phyloP scores from a whole-genome alignment of 2,888 invertebrate genomes.

The Drosophila colorata region DNA sequence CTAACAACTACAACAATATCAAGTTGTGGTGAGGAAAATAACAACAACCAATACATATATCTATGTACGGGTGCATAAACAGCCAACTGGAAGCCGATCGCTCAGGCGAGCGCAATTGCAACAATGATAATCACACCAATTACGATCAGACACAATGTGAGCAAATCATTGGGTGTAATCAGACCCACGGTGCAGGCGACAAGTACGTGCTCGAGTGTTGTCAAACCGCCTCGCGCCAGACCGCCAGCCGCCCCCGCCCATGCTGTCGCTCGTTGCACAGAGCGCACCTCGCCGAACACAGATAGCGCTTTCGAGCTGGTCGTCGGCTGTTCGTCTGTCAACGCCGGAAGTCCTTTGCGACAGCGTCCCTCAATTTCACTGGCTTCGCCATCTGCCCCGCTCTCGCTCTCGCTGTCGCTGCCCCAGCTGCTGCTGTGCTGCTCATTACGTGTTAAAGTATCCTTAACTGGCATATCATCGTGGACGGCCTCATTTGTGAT shows the following conservation, averaged over 20 bases:
- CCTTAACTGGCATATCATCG: conserved; percentile 43
- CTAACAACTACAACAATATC: conserved; percentile 33
- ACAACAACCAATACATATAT: conserved; percentile 14
- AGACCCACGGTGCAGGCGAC: conserved; percentile 92
- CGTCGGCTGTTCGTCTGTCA: conserved; percentile 61
- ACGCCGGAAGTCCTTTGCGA: conserved; percentile 59
- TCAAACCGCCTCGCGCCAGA: conserved; percentile 73
- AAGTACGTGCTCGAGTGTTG: conserved; percentile 87
- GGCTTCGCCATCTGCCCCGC: conserved; percentile 1
- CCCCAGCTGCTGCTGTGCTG: conserved; percentile 7
- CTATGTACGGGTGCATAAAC: neutral
- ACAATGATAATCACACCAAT: conserved; percentile 91
- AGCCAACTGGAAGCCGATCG: conserved; percentile 14
- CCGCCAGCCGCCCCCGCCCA: conserved; percentile 8
- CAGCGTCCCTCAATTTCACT: conserved; percentile 37
- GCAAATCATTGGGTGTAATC: conserved; percentile 89
- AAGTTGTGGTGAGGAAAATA: conserved; percentile 18
- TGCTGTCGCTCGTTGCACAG: conserved; percentile 27
- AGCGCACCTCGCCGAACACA: conserved; percentile 80
- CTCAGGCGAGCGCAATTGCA: conserved; percentile 86
- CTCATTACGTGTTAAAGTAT: conserved; percentile 53
- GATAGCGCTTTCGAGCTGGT: conserved; percentile 74
- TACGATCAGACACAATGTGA: conserved; percentile 91
- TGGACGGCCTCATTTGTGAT: conserved; percentile 1
- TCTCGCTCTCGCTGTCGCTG: neutral